These are phyloP conservation scores for Hiodon alosoides DNA, from an alignment of 2,113 vertebrate species.

Conservation along the genomic window DNA sequence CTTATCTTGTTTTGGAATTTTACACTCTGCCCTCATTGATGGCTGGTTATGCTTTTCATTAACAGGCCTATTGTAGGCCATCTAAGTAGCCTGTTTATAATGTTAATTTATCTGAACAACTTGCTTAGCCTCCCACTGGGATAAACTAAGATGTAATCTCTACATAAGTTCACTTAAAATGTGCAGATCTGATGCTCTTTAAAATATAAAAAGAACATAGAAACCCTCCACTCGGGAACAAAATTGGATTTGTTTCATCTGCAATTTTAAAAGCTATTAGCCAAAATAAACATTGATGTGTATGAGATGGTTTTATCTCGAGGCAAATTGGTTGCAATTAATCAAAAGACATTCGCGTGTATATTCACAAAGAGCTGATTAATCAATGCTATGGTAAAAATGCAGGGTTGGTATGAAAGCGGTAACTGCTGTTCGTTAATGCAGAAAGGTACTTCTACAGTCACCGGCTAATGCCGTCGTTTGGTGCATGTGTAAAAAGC, in stretches of 20 bases:
- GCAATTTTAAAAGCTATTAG: slow-evolving; percentile 88
- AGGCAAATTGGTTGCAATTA: slow-evolving; percentile 99
- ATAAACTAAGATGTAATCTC: slow-evolving; percentile 1
- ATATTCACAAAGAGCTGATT: no score
- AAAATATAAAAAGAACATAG: slow-evolving; percentile 73
- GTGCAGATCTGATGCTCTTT: slow-evolving; percentile 51
- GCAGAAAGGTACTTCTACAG: no score
- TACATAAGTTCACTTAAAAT: slow-evolving; percentile 16
- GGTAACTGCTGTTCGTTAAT: no score
- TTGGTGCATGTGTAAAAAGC: no score
- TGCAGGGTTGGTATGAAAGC: no score
- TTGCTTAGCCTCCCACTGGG: slow-evolving; percentile 10
- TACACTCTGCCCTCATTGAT: no score
- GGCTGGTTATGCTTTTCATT: no score
- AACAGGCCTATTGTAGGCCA: background rate
- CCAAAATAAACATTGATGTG: slow-evolving; percentile 96
- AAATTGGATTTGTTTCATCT: slow-evolving; percentile 83
- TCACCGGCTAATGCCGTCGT: no score
- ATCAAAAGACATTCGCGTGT: slow-evolving; percentile 83
- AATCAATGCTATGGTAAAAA: no score
- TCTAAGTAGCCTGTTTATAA: background rate
- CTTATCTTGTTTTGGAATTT: no score
- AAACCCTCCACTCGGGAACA: slow-evolving; percentile 75
- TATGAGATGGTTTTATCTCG: slow-evolving; percentile 78
- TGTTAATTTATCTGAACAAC: slow-evolving; percentile 12